A percentile compares a stretch with the other conserved stretches of the same genome.
These are phyloP conservation scores for Rhipidura dahli DNA, from an alignment of 2,113 vertebrate genomes.

Conservation along the genomic window DNA sequence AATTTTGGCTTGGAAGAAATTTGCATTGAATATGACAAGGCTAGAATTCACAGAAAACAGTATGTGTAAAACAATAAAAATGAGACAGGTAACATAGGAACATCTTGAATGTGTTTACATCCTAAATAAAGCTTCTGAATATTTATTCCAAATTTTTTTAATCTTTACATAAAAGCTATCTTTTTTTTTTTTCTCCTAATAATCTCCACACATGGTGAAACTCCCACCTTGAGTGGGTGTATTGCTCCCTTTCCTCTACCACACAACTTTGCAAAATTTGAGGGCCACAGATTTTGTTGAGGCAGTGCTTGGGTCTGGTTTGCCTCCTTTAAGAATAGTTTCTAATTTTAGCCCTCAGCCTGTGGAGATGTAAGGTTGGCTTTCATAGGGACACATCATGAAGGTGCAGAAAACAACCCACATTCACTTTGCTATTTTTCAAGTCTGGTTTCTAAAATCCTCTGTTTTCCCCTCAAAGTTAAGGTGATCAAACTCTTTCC, in stretches of 20 bases:
- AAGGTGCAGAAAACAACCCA: background rate
- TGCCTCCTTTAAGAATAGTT: background rate
- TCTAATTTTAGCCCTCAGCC: background rate
- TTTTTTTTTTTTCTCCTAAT: background rate
- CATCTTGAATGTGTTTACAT: background rate
- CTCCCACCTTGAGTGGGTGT: background rate
- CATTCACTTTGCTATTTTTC: background rate
- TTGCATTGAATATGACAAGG: background rate
- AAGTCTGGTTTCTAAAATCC: background rate
- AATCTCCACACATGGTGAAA: background rate
- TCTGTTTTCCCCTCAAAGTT: background rate
- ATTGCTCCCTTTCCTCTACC: background rate
- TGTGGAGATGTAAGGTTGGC: background rate
- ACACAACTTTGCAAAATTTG: background rate
- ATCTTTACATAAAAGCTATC: background rate
- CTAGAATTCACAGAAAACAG: background rate
- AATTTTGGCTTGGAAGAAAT: background rate
- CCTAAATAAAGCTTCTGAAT: background rate
- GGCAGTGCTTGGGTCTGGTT: background rate
- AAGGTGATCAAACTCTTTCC: background rate
- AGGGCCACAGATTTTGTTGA: background rate
- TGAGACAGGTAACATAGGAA: background rate
- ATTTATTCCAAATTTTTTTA: background rate
- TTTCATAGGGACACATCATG: accelerated
- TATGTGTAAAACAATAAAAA: background rate